These are phyloP conservation scores for Myotis brandtii DNA, from an alignment of 2,113 vertebrate genomes.

Conservation along the genomic window DNA sequence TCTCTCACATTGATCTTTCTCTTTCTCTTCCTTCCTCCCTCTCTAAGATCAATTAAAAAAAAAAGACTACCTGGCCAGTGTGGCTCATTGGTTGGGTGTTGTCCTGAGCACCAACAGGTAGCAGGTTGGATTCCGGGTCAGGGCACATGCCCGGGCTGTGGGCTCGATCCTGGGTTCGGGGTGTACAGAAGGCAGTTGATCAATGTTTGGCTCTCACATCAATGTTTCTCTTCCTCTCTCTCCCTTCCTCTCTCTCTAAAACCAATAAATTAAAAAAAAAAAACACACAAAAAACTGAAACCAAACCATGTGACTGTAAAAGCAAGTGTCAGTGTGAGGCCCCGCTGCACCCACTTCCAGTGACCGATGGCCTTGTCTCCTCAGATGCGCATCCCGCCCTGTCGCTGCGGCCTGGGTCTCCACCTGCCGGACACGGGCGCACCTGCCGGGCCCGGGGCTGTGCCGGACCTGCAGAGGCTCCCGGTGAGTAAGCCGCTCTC, in stretches of 20 bases:
- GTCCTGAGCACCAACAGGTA: background rate
- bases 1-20: background rate
- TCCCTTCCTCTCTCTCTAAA: background rate
- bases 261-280: background rate
- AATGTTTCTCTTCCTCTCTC: background rate
- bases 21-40: background rate
- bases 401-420: conserved; percentile 59
- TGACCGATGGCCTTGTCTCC: conserved; percentile 54
- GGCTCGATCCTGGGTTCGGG: no score
- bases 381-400: conserved; percentile 67
- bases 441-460: accelerated
- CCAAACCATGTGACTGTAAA: background rate
- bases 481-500: conserved; percentile 62
- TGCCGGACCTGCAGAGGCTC: background rate
- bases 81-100: background rate
- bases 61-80: no score
- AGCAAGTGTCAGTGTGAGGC: background rate
- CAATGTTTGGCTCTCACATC: background rate
- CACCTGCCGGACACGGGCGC: conserved; percentile 59
- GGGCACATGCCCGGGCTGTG: background rate
- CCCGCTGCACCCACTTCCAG: background rate
- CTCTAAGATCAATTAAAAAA: background rate
- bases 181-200: background rate
- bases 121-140: background rate
- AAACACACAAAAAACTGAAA: accelerated